Percentiles rank a stretch among this genome's conserved stretches.
These are phyloP conservation scores for Idaea straminata DNA, from an alignment of 2,888 invertebrate species.

Conservation along the genomic window DNA sequence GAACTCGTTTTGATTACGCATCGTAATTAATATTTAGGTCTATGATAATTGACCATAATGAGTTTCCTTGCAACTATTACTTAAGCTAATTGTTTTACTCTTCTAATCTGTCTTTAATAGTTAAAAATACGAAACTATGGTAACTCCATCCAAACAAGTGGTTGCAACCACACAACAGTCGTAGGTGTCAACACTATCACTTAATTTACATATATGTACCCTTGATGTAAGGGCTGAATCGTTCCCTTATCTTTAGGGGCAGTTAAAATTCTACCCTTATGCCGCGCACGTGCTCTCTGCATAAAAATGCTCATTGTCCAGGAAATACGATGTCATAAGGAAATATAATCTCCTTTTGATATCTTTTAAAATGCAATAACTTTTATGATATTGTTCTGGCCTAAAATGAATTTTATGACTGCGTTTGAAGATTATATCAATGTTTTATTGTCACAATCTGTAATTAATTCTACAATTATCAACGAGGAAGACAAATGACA, in stretches of 20 bases:
- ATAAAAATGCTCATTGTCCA: constrained; percentile 33
- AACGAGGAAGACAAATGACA: background rate
- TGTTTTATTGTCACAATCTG: background rate
- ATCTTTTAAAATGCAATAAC: background rate
- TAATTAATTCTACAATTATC: background rate
- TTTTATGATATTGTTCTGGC: background rate
- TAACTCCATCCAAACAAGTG: constrained; percentile 32
- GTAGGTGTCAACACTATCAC: constrained; percentile 32
- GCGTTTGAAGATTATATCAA: background rate
- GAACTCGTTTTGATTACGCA: background rate
- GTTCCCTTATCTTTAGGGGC: constrained; percentile 21
- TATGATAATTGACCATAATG: background rate
- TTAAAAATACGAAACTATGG: background rate
- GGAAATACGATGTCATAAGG: constrained; percentile 37
- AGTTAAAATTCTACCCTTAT: constrained; percentile 17
- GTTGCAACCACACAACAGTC: constrained; percentile 21
- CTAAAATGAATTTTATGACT: background rate
- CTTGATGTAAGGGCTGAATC: constrained; percentile 19
- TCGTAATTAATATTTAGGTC: background rate
- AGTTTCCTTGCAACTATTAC: background rate
- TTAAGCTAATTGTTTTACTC: background rate
- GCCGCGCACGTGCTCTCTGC: constrained; percentile 43
- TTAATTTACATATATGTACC: constrained; percentile 43
- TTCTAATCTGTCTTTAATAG: background rate
- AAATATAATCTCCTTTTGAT: background rate